Percentiles rank a stretch among this genome's conserved stretches.
Evolutionary conservation across 2,113 vertebrate species (phyloP).

Genomic region (Tupaia tana): DNA sequence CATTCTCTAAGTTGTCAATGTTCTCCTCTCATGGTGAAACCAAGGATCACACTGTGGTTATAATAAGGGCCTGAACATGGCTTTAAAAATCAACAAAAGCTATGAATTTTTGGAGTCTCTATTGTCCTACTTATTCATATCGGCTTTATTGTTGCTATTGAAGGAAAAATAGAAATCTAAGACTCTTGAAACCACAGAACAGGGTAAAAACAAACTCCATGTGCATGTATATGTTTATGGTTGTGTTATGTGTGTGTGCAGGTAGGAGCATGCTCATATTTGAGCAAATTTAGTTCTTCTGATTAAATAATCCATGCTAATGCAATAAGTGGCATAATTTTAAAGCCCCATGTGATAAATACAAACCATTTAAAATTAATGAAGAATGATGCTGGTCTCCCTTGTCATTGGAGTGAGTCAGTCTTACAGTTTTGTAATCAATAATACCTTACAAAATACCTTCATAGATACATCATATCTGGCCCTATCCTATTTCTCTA

Average conservation of each 20-base stretch:
- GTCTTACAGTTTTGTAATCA: not conserved
- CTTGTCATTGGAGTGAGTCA: not conserved
- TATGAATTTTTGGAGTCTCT: not conserved
- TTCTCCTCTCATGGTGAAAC: not conserved
- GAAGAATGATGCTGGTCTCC: not conserved
- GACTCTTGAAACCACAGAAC: not conserved
- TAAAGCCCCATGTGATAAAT: not conserved
- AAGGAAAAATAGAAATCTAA: conserved; percentile 6
- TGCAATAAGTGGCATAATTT: not conserved
- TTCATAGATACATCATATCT: not conserved
- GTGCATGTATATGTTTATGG: not conserved
- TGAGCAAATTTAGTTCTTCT: not conserved
- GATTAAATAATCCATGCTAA: not conserved
- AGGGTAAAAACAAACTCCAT: not conserved
- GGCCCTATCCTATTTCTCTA: not conserved
- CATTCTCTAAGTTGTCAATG: not conserved
- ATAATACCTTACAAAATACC: not conserved
- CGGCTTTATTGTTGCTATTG: not conserved
- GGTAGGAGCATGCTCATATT: not conserved
- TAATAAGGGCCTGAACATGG: not conserved
- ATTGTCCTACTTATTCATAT: not conserved
- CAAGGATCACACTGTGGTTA: not conserved
- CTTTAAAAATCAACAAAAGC: conserved; percentile 3
- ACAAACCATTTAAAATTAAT: not conserved
- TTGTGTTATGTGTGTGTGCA: too few relatives aligned